Evolutionary conservation across 92 coral and sea anemone species (phyloP).

Genomic region (Muricea muricata): DNA sequence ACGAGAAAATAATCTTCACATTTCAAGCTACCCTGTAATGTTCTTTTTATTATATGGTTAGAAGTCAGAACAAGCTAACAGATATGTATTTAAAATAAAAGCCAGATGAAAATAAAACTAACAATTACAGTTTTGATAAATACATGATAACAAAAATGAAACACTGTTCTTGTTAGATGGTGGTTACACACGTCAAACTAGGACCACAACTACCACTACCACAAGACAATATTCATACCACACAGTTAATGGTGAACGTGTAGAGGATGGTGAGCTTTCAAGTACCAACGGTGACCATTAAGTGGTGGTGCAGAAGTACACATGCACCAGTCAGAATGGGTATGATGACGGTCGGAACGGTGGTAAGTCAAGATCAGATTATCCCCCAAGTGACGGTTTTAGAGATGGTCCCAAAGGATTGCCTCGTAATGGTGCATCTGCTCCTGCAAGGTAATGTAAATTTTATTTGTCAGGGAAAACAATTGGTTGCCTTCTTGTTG

Average conservation of each 20-base stretch:
- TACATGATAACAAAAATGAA: no score
- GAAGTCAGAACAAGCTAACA: no score
- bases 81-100: no score
- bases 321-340: conserved; percentile 24
- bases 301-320: conserved; percentile 25
- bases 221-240: conserved; percentile 76
- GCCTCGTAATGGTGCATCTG: no score
- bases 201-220: conserved; percentile 55
- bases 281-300: conserved; percentile 19
- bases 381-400: background rate
- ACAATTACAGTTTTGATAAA: no score
- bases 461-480: no score
- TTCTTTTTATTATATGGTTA: no score
- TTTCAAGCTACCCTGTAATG: no score
- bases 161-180: conserved; percentile 31
- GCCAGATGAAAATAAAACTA: no score
- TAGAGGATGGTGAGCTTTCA: conserved; percentile 65
- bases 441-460: no score
- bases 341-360: background rate
- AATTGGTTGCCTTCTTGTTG: no score
- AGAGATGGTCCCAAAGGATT: conserved; percentile 4
- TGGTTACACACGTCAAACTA: background rate
- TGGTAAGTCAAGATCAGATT: conserved; percentile 2
- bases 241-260: conserved; percentile 83
- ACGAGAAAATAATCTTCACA: no score